A percentile compares a stretch with the other conserved stretches of the same genome.
Evolutionary conservation across 1,140 invertebrate genomes (phyloP).

Genomic region (Solenopsis fugax): DNA sequence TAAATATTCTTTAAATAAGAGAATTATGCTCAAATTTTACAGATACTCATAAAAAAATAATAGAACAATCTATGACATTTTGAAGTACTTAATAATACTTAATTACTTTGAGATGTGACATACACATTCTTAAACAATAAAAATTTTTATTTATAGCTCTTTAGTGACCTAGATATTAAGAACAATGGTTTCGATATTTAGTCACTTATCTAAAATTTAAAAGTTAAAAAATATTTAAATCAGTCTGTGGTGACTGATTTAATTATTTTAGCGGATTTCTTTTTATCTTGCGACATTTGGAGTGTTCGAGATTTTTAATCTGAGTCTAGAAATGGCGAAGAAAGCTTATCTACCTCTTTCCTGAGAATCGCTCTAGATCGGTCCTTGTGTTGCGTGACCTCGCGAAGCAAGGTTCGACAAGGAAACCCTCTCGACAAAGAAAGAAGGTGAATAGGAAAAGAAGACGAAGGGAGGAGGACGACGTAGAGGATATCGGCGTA

Average conservation of each 20-base stretch:
- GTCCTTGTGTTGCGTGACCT: conserved; percentile 43
- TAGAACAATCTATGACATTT: too few relatives aligned
- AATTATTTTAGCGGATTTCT: background rate
- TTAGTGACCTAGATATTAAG: background rate
- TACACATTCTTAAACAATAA: background rate
- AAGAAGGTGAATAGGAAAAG: background rate
- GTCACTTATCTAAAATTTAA: background rate
- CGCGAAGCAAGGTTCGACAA: conserved; percentile 66
- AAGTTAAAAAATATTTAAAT: background rate
- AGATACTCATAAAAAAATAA: too few relatives aligned
- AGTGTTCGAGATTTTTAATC: background rate
- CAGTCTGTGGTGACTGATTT: background rate
- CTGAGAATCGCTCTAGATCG: conserved; percentile 59
- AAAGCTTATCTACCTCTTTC: conserved; percentile 33
- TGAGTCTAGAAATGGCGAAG: background rate
- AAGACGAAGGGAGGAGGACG: conserved; percentile 23
- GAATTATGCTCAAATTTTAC: too few relatives aligned
- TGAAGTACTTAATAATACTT: too few relatives aligned
- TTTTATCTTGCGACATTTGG: background rate
- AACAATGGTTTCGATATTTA: background rate
- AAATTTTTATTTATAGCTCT: background rate
- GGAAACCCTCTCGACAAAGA: conserved; percentile 45
- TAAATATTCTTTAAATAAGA: too few relatives aligned
- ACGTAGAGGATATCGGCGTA: conserved; percentile 67
- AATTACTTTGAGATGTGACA: too few relatives aligned